Conservation (phyloP, 2,113 vertebrate genomes). For the Oophaga pumilio region DNA sequence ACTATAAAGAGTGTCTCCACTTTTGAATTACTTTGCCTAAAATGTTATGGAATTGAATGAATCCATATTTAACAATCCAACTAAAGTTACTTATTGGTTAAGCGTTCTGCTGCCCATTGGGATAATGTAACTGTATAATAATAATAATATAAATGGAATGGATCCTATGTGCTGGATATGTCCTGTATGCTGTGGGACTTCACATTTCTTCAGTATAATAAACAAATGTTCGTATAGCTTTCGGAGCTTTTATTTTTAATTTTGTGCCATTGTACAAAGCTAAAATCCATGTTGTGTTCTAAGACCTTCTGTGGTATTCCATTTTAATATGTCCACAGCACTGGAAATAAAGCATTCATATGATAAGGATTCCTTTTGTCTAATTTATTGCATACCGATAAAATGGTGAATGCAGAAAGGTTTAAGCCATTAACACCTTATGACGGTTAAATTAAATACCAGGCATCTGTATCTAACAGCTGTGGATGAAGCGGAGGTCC, state of each 20-base stretch:
- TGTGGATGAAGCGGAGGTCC: too few relatives aligned
- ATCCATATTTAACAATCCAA: not conserved
- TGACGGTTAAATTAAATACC: too few relatives aligned
- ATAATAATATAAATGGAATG: not conserved
- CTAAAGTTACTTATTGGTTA: not conserved
- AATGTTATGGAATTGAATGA: not conserved
- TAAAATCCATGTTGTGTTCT: slow-evolving; percentile 62
- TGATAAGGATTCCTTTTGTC: not conserved
- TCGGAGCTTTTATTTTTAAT: not conserved
- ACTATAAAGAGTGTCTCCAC: not conserved
- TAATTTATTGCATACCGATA: not conserved
- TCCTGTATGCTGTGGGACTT: not conserved
- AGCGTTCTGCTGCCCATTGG: not conserved
- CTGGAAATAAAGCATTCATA: slow-evolving; percentile 49
- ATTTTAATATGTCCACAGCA: slow-evolving; percentile 69
- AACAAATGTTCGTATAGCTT: slow-evolving; percentile 23
- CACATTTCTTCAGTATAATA: slow-evolving; percentile 7
- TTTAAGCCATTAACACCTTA: too few relatives aligned
- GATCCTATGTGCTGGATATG: not conserved
- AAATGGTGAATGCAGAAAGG: not conserved
- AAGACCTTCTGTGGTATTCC: slow-evolving; percentile 68
- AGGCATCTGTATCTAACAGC: too few relatives aligned
- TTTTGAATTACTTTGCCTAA: not conserved
- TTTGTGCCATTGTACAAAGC: slow-evolving; percentile 58
- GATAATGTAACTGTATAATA: not conserved